phyloP scores from a whole-genome alignment of 2,113 vertebrate species.

The Scomber japonicus region DNA sequence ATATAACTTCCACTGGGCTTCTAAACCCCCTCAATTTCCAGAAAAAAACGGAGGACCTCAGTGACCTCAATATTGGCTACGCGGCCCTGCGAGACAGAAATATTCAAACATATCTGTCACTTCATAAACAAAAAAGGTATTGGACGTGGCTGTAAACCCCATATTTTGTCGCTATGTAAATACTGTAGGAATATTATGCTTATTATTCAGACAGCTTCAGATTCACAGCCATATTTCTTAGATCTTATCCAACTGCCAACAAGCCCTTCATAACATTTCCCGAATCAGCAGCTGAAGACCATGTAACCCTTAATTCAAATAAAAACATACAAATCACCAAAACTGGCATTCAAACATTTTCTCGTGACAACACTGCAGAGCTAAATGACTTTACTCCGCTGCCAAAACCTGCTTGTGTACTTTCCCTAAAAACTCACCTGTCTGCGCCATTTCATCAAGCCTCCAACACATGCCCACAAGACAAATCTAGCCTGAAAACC shows the following conservation, averaged over 20 bases:
- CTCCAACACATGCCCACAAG: constrained; percentile 13
- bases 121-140: too few relatives aligned
- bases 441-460: constrained; percentile 25
- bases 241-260: constrained; percentile 6
- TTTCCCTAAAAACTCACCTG: constrained; percentile 22
- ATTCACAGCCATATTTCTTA: background rate
- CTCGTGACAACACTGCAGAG: background rate
- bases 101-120: too few relatives aligned
- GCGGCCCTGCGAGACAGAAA: too few relatives aligned
- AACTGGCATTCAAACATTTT: background rate
- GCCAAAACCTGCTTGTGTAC: constrained; percentile 15
- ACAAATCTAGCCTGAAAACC: constrained; percentile 27
- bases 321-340: constrained; percentile 2
- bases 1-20: too few relatives aligned
- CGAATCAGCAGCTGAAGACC: background rate
- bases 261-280: background rate
- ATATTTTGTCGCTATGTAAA: too few relatives aligned
- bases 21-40: too few relatives aligned
- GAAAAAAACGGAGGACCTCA: too few relatives aligned
- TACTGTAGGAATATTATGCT: background rate
- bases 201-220: constrained; percentile 2
- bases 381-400: background rate
- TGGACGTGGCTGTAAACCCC: too few relatives aligned
- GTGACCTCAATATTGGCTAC: too few relatives aligned
- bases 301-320: background rate